Evolutionary conservation across 2,888 invertebrate species (phyloP), one percentile per base, ranked within the genome.

Genomic region (Plebejus melissa): DNA sequence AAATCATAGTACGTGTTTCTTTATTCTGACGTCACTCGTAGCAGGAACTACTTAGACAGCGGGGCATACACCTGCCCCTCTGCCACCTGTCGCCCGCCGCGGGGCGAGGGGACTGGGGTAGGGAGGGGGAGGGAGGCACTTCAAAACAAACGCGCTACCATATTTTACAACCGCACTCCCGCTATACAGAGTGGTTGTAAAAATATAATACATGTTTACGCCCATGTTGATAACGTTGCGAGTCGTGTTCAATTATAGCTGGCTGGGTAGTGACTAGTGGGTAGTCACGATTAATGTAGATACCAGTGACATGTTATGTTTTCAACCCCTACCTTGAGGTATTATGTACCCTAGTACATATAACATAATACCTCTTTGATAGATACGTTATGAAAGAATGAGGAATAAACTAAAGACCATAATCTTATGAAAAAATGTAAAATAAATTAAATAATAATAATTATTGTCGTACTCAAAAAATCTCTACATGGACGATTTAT

Each of bases 61-160:
- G 60, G 60, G 60, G 28, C 9, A 28, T 4, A 28, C 60, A 60
- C 60, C 60, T 60, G 60, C 60, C 13, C 28, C 28, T 60, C 3
- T 28, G 60, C 60, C 58, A 60, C 60, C 60, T 60, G 60, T 60
- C 60, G 28, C 60, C 46, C 9, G 46, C 46, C 46, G 46, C 46
- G 3, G 60, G n/a, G 7, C 60, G 60, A 1, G 58, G 58, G 2
- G 22, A 22, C 2, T 7, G 4, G 28, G 2, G 28, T 5, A 4
- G 60, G 13, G 22, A 2, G 4, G 60, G 60, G 60, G 58, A 22
- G 58, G 58, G 13, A 5, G 60, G 60, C 28, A 60, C 60, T 60
- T 60, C 60, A 60, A 60, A 60, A 60, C 60, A 60, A 60, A 28
- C 60, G 28, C 58, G 58, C 54, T 16, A 58, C 60, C 28, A 60